phyloP scores from a whole-genome alignment of 2,888 invertebrate genomes.

The Trichopria drosophilae region DNA sequence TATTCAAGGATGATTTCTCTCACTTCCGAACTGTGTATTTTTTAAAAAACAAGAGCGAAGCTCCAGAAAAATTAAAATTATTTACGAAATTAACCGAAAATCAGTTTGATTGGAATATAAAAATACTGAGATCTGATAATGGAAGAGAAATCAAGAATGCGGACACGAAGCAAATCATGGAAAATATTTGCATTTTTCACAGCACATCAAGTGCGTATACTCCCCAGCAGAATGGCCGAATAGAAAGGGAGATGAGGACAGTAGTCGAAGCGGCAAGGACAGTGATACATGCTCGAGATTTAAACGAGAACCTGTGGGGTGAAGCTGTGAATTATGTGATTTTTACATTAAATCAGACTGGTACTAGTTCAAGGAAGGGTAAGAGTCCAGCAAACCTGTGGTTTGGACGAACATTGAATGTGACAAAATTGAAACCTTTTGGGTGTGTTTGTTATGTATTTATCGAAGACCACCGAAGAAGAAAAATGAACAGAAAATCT shows the following conservation, averaged over 20 bases:
- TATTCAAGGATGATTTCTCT: no score
- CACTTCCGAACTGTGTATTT: conserved; percentile 43
- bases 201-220: conserved; percentile 37
- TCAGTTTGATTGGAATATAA: conserved; percentile 40
- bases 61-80: conserved; percentile 31
- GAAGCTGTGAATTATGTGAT: conserved; percentile 39
- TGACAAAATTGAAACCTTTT: conserved; percentile 28
- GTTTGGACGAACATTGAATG: conserved; percentile 20
- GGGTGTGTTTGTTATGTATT: conserved; percentile 36
- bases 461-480: conserved; percentile 32
- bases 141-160: conserved; percentile 44
- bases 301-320: no score
- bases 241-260: conserved; percentile 48
- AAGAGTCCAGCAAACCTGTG: conserved; percentile 26
- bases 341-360: conserved; percentile 27
- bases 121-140: conserved; percentile 40
- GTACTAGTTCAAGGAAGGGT: conserved; percentile 20
- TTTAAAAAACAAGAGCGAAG: conserved; percentile 40
- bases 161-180: conserved; percentile 33
- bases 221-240: conserved; percentile 46
- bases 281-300: conserved; percentile 34
- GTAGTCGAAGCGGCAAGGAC: conserved; percentile 44
- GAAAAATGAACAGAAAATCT: conserved; percentile 31
- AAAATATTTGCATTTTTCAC: conserved; percentile 41
- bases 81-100: conserved; percentile 41